These are phyloP conservation scores for Sarcophaga variegata DNA, from an alignment of 2,888 invertebrate genomes.

Conservation along the genomic window DNA sequence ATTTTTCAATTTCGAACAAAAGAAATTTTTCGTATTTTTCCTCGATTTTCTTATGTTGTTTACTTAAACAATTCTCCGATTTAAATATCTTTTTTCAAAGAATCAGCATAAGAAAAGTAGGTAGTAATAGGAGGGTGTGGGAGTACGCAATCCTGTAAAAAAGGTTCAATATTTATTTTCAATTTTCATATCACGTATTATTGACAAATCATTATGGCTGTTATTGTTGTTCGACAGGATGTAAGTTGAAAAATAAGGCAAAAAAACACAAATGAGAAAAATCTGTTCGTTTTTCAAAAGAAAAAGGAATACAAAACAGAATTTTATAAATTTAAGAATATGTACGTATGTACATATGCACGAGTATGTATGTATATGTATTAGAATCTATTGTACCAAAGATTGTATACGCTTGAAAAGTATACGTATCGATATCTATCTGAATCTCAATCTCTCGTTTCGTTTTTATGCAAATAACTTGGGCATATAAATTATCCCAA, in stretches of 20 bases:
- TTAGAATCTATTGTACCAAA: neutral
- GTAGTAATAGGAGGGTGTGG: neutral
- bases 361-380: neutral
- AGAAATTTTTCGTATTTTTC: slow-evolving; percentile 28
- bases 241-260: slow-evolving; percentile 47
- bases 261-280: neutral
- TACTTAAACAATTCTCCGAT: slow-evolving; percentile 44
- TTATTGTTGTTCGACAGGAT: slow-evolving; percentile 72
- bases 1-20: neutral
- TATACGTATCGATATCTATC: slow-evolving; percentile 14
- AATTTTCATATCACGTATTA: slow-evolving; percentile 79
- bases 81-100: slow-evolving; percentile 1
- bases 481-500: slow-evolving; percentile 9
- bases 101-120: neutral
- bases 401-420: neutral
- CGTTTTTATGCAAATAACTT: slow-evolving; percentile 50
- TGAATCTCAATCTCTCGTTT: neutral
- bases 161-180: slow-evolving; percentile 67
- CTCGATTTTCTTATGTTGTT: neutral
- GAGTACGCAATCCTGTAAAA: neutral
- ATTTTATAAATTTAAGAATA: neutral
- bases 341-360: neutral
- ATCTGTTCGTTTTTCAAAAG: neutral
- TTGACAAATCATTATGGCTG: slow-evolving; percentile 80
- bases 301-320: neutral